Base-by-base conservation (phyloP, 23 tunicate genomes). In the Clavelina lepadiformis region DNA sequence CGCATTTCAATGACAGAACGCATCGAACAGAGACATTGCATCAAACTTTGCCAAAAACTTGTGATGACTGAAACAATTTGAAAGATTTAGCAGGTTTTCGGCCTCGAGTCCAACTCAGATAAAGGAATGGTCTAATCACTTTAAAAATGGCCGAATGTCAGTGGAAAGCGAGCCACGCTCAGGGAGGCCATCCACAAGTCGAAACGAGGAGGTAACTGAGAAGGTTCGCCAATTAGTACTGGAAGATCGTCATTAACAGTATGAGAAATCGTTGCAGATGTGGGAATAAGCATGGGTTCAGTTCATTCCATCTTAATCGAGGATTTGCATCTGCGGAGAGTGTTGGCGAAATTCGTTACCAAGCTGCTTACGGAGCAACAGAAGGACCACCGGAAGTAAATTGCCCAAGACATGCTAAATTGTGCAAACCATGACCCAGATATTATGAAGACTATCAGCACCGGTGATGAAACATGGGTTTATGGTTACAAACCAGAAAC, bases 321-420 rank as follows among this genome's bases (percentile, higher is more conserved):
- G 23, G 68, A 63, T 35, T 36, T 63, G 68, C 5, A 15, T 30
- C 5, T 36, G 49, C 50, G 68, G 50, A 63, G 50, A 53, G 59
- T 13, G 18, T n/a, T 7, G 59, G 26, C 59, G n/a, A n/a, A 8
- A 63, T 63, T 63, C 25, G 50, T 63, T 35, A 50, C 68, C 49
- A 63, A 63, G 68, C 49, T 63, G 68, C 68, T 63, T 50, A 34
- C 50, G 50, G 68, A 63, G 68, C 68, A 63, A 63, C 68, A 63
- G 68, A 63, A 58, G 68, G 68, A 63, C 22, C 68, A 36, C 50
- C 68, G 50, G 21, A 36, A 35, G 68, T 50, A 63, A 63, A 63
- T 63, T 21, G n/a, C 50, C 30, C 5, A 34, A 27, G 50, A 63
- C 68, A 63, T 63, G 68, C 49, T 36, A 5, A 51, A 63, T 63